phyloP scores from a whole-genome alignment of 2,888 invertebrate genomes.

The Encarsia formosa region DNA sequence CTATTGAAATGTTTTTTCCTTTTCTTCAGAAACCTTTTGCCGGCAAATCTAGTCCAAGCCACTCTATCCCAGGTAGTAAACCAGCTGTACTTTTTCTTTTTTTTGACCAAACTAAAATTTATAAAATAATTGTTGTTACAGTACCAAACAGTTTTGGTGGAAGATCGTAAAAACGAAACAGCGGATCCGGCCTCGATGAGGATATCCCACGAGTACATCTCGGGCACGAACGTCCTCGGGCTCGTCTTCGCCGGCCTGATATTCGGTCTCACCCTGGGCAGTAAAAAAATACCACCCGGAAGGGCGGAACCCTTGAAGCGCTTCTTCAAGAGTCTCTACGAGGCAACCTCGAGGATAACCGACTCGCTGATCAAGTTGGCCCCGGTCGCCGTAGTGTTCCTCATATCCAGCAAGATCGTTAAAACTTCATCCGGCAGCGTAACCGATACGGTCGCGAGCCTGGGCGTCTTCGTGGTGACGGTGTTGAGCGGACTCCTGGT shows the following conservation, averaged over 20 bases:
- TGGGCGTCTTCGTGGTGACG: conserved; percentile 89
- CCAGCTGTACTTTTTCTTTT: no score
- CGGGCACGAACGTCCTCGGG: conserved; percentile 80
- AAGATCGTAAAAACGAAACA: neutral
- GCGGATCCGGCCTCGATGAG: conserved; percentile 54
- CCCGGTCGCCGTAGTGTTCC: conserved; percentile 81
- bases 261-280: conserved; percentile 83
- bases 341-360: conserved; percentile 92
- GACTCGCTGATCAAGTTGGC: conserved; percentile 94
- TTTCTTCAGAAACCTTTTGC: conserved; percentile 68
- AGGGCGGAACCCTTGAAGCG: conserved; percentile 74
- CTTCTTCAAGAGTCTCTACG: conserved; percentile 80
- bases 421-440: conserved; percentile 76
- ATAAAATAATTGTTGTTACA: conserved; percentile 35
- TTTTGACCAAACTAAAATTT: neutral
- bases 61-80: conserved; percentile 60
- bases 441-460: conserved; percentile 70
- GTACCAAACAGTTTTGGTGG: conserved; percentile 59
- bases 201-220: conserved; percentile 65
- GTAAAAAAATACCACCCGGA: conserved; percentile 69
- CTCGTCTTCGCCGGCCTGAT: conserved; percentile 79
- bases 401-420: conserved; percentile 85
- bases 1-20: neutral
- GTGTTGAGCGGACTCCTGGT: conserved; percentile 83
- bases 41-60: conserved; percentile 83